Conservation (phyloP, 2,113 vertebrate genomes). For the Solea solea region DNA sequence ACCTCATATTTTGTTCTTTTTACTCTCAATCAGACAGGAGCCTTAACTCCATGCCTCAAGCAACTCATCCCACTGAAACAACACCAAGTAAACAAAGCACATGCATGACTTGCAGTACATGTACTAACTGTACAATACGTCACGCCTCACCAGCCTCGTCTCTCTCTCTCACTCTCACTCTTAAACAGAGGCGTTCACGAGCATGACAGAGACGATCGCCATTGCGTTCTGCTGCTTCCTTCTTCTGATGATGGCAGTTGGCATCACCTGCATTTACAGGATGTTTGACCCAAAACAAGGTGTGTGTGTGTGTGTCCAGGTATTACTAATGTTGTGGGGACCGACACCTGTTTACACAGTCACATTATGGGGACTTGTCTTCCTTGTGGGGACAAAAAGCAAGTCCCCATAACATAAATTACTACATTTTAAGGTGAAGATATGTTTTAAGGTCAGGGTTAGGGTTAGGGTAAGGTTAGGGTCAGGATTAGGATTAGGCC, state of each 20-base stretch:
- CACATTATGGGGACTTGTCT: too few species aligned
- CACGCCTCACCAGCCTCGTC: neutral
- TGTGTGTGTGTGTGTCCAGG: slow-evolving; percentile 15
- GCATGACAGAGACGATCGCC: slow-evolving; percentile 51
- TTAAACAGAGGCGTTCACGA: slow-evolving; percentile 38
- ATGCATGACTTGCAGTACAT: neutral
- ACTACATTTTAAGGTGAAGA: too few species aligned
- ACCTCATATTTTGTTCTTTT: slow-evolving; percentile 1
- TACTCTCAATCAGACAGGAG: slow-evolving; percentile 43
- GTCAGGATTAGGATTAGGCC: too few species aligned
- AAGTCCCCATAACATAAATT: too few species aligned
- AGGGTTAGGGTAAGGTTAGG: too few species aligned
- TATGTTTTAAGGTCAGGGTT: too few species aligned
- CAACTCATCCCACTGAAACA: slow-evolving; percentile 20
- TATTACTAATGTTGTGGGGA: too few species aligned
- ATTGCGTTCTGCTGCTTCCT: slow-evolving; percentile 74
- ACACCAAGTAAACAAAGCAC: slow-evolving; percentile 41
- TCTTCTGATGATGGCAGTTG: slow-evolving; percentile 54
- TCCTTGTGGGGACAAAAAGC: too few species aligned
- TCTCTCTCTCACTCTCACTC: neutral
- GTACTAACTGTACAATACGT: too few species aligned
- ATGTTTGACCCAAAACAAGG: slow-evolving; percentile 39
- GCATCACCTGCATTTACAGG: slow-evolving; percentile 38
- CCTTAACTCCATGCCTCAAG: slow-evolving; percentile 10
- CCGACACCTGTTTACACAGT: too few species aligned